Evolutionary conservation across 2,888 invertebrate genomes (phyloP), one percentile per base, ranked within the genome.

Genomic region (Pachliopta kotzebuea): DNA sequence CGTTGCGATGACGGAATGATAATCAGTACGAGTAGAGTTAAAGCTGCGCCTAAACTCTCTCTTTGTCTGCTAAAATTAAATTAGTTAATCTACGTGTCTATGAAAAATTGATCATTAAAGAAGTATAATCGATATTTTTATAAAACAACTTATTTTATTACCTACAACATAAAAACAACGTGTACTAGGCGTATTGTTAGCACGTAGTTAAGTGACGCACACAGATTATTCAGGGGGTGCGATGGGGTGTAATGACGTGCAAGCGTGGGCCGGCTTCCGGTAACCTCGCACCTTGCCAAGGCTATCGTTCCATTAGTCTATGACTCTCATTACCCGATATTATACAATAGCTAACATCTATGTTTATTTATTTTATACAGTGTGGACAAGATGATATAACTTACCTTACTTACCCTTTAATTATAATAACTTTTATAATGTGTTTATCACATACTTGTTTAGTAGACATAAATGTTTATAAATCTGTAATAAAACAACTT

Each of bases 191-290:
- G 50, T 67, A 37, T 76, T 78, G 77, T 63, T 54, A 61, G 50
- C 63, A 64, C 66, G 67, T 64, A 63, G 63, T 6, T 67, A 63
- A 59, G 60, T 60, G 63, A 60, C 62, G 75, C 78, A 76, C 76
- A 76, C 71, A 66, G 69, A 42, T 57, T 59, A 59, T 62, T 60
- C 67, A 52, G 69, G 74, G 75, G 74, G 81, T 80, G 80, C 26
- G 49, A 54, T 37, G 42, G 62, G 80, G 81, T 85, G 77, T 78
- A 79, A 84, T 84, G 73, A 86, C 85, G 84, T 85, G 85, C 76
- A 72, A 71, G 74, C 72, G 74, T 71, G 75, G 76, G 75, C 69
- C 72, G 74, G 74, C 74, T 81, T 81, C 82, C 81, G 84, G 78
- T 76, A 79, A 76, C 84, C 82, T 77, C 77, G 73, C 70, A 68